Conservation (phyloP, 1,140 invertebrate genomes). For the Chironomus striatipennis region DNA sequence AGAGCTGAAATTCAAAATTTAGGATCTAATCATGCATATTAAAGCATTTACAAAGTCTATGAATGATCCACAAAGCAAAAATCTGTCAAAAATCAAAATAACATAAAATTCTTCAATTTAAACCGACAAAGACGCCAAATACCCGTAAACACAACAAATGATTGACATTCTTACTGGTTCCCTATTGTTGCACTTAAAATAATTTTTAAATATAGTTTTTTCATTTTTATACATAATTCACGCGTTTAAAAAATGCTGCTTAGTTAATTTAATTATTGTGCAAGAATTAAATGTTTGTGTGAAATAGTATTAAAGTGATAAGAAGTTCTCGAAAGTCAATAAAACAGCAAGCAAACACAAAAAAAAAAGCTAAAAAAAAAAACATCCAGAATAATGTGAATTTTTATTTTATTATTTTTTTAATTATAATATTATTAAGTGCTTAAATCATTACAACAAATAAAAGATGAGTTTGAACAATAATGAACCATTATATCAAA, state of each 20-base stretch:
- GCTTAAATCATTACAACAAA: not conserved
- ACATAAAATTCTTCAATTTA: too few relatives aligned
- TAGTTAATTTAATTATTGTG: not conserved
- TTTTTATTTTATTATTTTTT: not conserved
- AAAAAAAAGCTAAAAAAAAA: not conserved
- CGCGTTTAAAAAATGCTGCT: not conserved
- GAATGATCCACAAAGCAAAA: too few relatives aligned
- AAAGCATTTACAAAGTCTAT: too few relatives aligned
- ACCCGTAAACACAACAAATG: too few relatives aligned
- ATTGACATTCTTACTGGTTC: too few relatives aligned
- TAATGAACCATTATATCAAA: not conserved
- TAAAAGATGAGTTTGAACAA: constrained; percentile 17
- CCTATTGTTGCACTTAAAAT: too few relatives aligned
- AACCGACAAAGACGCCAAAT: too few relatives aligned
- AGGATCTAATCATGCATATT: too few relatives aligned
- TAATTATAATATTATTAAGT: not conserved
- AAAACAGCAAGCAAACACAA: constrained; percentile 3
- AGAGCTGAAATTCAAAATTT: too few relatives aligned
- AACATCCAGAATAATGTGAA: not conserved
- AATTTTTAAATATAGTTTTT: too few relatives aligned
- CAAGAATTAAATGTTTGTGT: not conserved
- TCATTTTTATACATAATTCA: not conserved
- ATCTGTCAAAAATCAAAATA: too few relatives aligned
- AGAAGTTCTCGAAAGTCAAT: not conserved
- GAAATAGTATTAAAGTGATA: not conserved